Conservation (phyloP, 64 coral and sea anemone genomes). For the Montipora capricornis region DNA sequence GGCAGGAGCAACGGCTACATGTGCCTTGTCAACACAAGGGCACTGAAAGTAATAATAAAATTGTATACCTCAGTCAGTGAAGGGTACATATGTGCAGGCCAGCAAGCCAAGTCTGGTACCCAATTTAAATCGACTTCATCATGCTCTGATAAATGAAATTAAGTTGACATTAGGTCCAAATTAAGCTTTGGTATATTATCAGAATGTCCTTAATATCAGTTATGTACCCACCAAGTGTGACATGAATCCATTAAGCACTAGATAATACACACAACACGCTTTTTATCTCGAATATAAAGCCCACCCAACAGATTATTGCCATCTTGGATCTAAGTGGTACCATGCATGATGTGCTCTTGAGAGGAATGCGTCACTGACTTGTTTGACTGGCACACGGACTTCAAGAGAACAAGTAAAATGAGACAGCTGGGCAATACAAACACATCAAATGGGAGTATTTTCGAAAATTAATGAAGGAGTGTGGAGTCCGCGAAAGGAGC, state of each 20-base stretch:
- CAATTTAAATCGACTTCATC: no score
- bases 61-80: neutral
- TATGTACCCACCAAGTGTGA: constrained; percentile 59
- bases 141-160: no score
- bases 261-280: neutral
- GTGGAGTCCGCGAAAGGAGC: no score
- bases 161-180: no score
- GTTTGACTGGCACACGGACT: no score
- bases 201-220: neutral
- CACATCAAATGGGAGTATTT: no score
- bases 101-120: no score
- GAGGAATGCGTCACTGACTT: neutral
- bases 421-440: neutral
- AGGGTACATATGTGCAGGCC: neutral
- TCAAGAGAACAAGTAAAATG: neutral
- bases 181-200: neutral
- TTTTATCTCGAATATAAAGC: no score
- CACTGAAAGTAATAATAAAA: constrained; percentile 27
- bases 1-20: constrained; percentile 53
- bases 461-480: no score
- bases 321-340: no score
- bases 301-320: no score
- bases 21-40: constrained; percentile 56
- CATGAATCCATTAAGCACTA: constrained; percentile 73
- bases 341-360: no score